These are phyloP conservation scores for Drosophila arizonae DNA, from an alignment of 1,140 invertebrate species.

Conservation along the genomic window DNA sequence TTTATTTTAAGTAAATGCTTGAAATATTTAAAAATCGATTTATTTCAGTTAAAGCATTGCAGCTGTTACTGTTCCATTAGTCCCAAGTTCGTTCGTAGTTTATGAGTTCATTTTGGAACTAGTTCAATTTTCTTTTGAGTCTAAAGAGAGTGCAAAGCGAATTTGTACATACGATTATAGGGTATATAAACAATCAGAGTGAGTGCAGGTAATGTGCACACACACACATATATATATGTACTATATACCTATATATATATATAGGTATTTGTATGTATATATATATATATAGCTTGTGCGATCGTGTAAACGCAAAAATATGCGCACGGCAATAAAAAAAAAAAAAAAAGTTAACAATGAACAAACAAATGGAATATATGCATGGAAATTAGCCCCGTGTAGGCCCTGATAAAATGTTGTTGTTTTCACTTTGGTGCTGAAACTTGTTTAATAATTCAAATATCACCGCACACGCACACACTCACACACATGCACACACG, in stretches of 20 bases:
- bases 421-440: slow-evolving; percentile 59
- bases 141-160: no score
- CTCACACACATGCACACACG: slow-evolving; percentile 8
- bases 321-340: slow-evolving; percentile 66
- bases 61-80: no score
- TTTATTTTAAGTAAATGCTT: no score
- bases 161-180: no score
- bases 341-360: slow-evolving; percentile 70
- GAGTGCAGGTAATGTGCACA: no score
- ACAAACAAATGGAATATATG: slow-evolving; percentile 72
- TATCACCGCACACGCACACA: slow-evolving; percentile 39
- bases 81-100: no score
- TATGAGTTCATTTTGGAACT: no score
- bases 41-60: no score
- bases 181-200: no score
- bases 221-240: no score
- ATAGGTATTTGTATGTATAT: not conserved
- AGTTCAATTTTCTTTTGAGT: no score
- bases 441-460: slow-evolving; percentile 78
- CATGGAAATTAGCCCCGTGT: slow-evolving; percentile 64
- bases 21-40: no score
- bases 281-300: slow-evolving; percentile 7
- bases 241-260: not conserved
- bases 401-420: slow-evolving; percentile 67
- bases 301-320: slow-evolving; percentile 77